phyloP scores from a whole-genome alignment of 2,888 invertebrate species.

The Sicus ferrugineus region DNA sequence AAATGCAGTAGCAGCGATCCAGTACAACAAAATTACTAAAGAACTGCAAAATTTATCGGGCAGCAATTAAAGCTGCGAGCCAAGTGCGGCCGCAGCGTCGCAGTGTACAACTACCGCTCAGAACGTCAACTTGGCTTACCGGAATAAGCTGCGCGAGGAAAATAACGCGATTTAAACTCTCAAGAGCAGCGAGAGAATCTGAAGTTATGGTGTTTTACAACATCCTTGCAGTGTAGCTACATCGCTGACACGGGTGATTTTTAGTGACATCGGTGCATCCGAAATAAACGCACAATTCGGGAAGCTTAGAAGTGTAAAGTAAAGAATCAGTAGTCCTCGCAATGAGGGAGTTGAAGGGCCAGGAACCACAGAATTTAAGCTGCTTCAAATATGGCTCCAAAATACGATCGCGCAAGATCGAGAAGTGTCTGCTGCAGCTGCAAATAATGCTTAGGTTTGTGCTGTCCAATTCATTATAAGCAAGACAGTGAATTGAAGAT shows the following conservation, averaged over 20 bases:
- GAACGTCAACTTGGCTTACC: constrained; percentile 30
- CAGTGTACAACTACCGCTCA: constrained; percentile 30
- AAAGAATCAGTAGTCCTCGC: background rate
- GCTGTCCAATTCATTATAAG: too few relatives aligned
- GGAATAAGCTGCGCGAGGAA: background rate
- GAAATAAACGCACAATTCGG: too few relatives aligned
- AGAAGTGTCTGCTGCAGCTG: constrained; percentile 55
- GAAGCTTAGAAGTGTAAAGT: too few relatives aligned
- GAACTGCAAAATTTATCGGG: constrained; percentile 6
- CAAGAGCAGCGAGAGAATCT: too few relatives aligned
- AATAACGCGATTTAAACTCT: background rate
- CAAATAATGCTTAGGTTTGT: constrained; percentile 50
- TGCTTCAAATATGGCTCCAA: constrained; percentile 53
- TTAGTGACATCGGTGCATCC: too few relatives aligned
- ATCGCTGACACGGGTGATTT: too few relatives aligned
- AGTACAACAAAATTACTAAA: constrained; percentile 10
- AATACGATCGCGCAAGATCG: constrained; percentile 57
- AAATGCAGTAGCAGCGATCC: constrained; percentile 2
- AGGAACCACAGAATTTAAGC: constrained; percentile 35
- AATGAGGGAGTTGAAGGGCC: constrained; percentile 43
- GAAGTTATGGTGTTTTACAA: too few relatives aligned
- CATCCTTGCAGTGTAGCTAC: too few relatives aligned
- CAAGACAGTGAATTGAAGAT: too few relatives aligned
- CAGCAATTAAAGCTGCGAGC: constrained; percentile 17
- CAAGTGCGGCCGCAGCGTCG: constrained; percentile 24